Evolutionary conservation across 2,888 invertebrate genomes (phyloP).

Genomic region (Notocelia uddmanniana): DNA sequence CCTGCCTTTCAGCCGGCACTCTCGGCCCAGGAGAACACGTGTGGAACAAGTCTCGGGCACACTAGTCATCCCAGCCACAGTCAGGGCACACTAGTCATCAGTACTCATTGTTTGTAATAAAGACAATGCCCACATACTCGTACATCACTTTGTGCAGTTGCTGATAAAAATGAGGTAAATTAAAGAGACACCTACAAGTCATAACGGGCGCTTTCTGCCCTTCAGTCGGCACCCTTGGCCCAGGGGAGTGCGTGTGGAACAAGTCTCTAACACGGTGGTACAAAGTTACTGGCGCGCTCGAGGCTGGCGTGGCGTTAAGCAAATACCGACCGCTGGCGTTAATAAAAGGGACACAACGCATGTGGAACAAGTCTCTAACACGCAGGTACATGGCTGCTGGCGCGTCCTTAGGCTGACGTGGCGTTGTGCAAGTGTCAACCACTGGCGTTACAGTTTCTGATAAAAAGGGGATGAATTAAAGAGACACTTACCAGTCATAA

Average conservation of each 20-base stretch:
- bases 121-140: too few relatives aligned
- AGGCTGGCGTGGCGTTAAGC: constrained; percentile 84
- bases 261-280: constrained; percentile 62
- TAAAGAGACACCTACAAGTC: too few relatives aligned
- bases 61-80: too few relatives aligned
- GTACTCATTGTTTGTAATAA: too few relatives aligned
- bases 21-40: constrained; percentile 79
- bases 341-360: too few relatives aligned
- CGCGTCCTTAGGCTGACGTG: too few relatives aligned
- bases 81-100: too few relatives aligned
- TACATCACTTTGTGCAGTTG: too few relatives aligned
- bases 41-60: constrained; percentile 93
- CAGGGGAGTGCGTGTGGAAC: neutral
- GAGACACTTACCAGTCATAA: constrained; percentile 77
- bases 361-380: neutral
- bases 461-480: neutral
- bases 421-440: too few relatives aligned
- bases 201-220: constrained; percentile 73
- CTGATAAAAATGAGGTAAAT: too few relatives aligned
- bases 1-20: constrained; percentile 77
- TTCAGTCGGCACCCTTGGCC: neutral
- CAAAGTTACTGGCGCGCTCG: constrained; percentile 71
- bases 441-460: too few relatives aligned
- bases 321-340: constrained; percentile 94
- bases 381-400: neutral